Evolutionary conservation across 2,888 invertebrate species (phyloP).

Genomic region (Yponomeuta evonymella): DNA sequence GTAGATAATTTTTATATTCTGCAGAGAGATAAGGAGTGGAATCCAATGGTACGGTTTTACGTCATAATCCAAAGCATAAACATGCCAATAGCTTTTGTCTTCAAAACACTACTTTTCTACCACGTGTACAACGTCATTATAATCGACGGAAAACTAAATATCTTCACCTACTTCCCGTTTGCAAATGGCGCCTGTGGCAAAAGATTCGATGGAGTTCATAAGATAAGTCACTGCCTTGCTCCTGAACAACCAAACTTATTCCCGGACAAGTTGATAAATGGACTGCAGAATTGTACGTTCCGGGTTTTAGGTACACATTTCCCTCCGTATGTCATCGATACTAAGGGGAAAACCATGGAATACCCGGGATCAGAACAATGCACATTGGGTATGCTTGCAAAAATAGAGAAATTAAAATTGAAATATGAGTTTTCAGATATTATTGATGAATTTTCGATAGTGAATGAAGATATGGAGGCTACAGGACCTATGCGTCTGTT

Average conservation of each 20-base stretch:
- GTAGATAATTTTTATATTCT: background rate
- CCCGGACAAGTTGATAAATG: conserved; percentile 4
- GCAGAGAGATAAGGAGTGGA: background rate
- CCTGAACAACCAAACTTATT: background rate
- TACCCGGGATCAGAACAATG: conserved; percentile 30
- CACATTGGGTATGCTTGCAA: conserved; percentile 34
- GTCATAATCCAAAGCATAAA: background rate
- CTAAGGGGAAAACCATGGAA: background rate
- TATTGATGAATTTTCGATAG: conserved; percentile 25
- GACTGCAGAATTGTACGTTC: conserved; percentile 3
- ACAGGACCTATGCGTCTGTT: conserved; percentile 30
- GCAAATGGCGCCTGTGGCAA: conserved; percentile 7
- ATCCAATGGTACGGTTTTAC: conserved; percentile 1
- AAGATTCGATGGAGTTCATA: background rate
- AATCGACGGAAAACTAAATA: background rate
- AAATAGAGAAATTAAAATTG: conserved; percentile 37
- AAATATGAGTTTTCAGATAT: conserved; percentile 31
- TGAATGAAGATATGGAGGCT: conserved; percentile 29
- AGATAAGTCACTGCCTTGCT: conserved; percentile 5
- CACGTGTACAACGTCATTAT: conserved; percentile 7
- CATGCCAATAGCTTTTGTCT: background rate
- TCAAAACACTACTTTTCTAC: background rate
- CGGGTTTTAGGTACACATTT: conserved; percentile 12
- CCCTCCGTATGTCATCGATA: background rate
- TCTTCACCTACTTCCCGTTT: conserved; percentile 12